These are phyloP conservation scores for Psilopogon haemacephalus DNA, from an alignment of 2,113 vertebrate species.

Conservation along the genomic window DNA sequence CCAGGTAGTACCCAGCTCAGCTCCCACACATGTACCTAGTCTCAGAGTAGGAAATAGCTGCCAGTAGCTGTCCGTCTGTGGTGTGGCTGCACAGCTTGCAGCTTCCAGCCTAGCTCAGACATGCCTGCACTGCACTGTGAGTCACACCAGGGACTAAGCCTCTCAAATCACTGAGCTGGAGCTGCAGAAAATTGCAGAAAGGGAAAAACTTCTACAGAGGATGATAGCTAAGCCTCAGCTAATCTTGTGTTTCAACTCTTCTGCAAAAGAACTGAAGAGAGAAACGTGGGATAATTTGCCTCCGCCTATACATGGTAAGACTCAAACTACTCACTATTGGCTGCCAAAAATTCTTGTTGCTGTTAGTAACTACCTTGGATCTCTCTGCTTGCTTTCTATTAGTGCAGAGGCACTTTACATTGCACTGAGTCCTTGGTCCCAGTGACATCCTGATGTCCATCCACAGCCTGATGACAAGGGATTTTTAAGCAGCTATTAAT, in stretches of 20 bases:
- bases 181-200: background rate
- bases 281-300: background rate
- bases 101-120: background rate
- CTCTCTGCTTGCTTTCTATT: background rate
- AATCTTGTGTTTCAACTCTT: background rate
- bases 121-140: background rate
- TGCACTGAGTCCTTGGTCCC: background rate
- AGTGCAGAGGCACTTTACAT: background rate
- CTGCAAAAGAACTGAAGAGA: background rate
- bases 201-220: background rate
- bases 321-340: background rate
- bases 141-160: background rate
- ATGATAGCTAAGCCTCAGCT: background rate
- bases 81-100: background rate
- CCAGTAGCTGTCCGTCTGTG: background rate
- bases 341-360: constrained; percentile 9
- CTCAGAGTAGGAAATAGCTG: background rate
- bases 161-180: background rate
- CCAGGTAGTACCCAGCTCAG: background rate
- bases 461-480: background rate
- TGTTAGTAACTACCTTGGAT: background rate
- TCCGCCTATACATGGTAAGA: background rate
- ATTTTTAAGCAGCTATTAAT: background rate
- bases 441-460: background rate
- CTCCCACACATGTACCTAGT: background rate